A percentile compares a stretch with the other conserved stretches of the same genome.
Conservation (phyloP, 2,113 vertebrate species). For the Equus przewalskii region DNA sequence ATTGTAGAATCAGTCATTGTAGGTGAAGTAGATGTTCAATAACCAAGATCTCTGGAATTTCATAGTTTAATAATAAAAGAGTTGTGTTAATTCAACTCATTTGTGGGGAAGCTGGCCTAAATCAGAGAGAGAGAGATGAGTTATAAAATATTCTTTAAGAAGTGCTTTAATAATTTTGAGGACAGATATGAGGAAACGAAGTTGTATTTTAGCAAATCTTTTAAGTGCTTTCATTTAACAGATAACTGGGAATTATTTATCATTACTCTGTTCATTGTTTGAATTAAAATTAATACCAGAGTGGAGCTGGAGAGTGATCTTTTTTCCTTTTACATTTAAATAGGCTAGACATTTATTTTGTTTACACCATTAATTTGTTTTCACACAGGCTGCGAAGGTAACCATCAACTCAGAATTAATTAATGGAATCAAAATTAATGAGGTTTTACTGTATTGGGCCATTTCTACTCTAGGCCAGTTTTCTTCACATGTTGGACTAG, state of each 20-base stretch:
- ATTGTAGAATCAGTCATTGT: conserved; percentile 44
- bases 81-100: conserved; percentile 7
- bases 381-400: conserved; percentile 64
- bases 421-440: conserved; percentile 77
- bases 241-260: conserved; percentile 73
- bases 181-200: conserved; percentile 56
- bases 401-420: conserved; percentile 79
- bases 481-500: conserved; percentile 60
- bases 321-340: conserved; percentile 74
- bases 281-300: conserved; percentile 77
- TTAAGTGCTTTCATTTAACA: conserved; percentile 73
- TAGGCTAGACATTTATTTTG: conserved; percentile 72
- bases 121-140: conserved; percentile 42
- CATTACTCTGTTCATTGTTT: conserved; percentile 69
- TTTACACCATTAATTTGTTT: conserved; percentile 77
- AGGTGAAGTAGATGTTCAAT: not conserved
- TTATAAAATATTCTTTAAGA: conserved; percentile 55
- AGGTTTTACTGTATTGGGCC: conserved; percentile 64
- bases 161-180: conserved; percentile 66
- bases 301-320: conserved; percentile 48
- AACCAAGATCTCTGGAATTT: conserved; percentile 24
- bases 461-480: conserved; percentile 65
- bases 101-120: conserved; percentile 30
- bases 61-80: conserved; percentile 47
- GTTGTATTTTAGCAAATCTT: conserved; percentile 70